phyloP scores from a whole-genome alignment of 2,888 invertebrate species.

The Drosophila ustulata region DNA sequence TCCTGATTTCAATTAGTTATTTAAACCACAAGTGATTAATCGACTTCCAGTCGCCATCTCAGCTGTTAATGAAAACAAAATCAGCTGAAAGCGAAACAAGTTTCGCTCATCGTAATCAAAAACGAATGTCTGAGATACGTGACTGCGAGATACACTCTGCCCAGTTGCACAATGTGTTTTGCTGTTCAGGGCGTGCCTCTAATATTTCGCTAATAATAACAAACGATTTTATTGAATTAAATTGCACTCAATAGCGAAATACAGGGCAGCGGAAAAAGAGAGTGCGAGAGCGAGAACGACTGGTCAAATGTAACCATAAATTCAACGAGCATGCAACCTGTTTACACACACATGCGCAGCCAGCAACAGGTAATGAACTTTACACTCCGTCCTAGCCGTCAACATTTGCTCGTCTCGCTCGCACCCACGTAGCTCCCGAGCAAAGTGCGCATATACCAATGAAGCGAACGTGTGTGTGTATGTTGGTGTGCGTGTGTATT shows the following conservation, averaged over 20 bases:
- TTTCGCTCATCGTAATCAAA: constrained; percentile 3
- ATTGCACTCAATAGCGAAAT: constrained; percentile 13
- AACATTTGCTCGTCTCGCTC: constrained; percentile 40
- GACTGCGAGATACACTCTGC: neutral
- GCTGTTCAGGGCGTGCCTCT: constrained; percentile 14
- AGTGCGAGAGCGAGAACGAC: constrained; percentile 14
- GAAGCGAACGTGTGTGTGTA: constrained; percentile 7
- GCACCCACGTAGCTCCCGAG: constrained; percentile 27
- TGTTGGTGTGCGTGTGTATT: constrained; percentile 31
- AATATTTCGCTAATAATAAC: constrained; percentile 22
- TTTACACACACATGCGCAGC: constrained; percentile 15
- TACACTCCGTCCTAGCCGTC: constrained; percentile 43
- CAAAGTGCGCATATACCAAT: constrained; percentile 6
- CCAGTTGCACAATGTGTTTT: neutral
- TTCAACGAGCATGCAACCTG: constrained; percentile 49
- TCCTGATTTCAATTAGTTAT: neutral
- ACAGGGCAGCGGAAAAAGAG: neutral
- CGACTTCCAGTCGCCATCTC: neutral
- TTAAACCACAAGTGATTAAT: neutral
- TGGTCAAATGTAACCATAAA: constrained; percentile 54
- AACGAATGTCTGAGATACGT: neutral
- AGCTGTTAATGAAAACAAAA: constrained; percentile 12
- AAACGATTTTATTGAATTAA: constrained; percentile 37
- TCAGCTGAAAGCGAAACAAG: constrained; percentile 14
- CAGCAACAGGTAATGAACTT: constrained; percentile 73